Percentiles rank a stretch among this genome's conserved stretches.
Conservation (phyloP, 2,113 vertebrate species). For the chimpanzee (Pan troglodytes) region NHGRI_mPanTro3-v2.1_pri NC_072416.2:77203501-77204000, state of each 20-base stretch:
- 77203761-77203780: not conserved
- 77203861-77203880: rapidly evolving
- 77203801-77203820: not conserved
- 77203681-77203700: not conserved
- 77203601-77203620: rapidly evolving
- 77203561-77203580: not conserved
- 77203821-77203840: not conserved
- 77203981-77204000: not conserved
- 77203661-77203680: not conserved
- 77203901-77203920: not conserved
- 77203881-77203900: not conserved
- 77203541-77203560: not conserved
- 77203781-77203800: not conserved
- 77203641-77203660: too few relatives aligned
- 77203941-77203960: not conserved
- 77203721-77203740: not conserved
- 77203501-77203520: not conserved
- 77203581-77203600: not conserved
- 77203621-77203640: not conserved
- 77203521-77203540: not conserved
- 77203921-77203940: not conserved
- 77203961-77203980: not conserved
- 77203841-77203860: not conserved
- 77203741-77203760: not conserved
- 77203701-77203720: not conserved